Evolutionary conservation across 2,888 invertebrate genomes (phyloP), one percentile per base, ranked within the genome.

Genomic region (Drepana falcataria): DNA sequence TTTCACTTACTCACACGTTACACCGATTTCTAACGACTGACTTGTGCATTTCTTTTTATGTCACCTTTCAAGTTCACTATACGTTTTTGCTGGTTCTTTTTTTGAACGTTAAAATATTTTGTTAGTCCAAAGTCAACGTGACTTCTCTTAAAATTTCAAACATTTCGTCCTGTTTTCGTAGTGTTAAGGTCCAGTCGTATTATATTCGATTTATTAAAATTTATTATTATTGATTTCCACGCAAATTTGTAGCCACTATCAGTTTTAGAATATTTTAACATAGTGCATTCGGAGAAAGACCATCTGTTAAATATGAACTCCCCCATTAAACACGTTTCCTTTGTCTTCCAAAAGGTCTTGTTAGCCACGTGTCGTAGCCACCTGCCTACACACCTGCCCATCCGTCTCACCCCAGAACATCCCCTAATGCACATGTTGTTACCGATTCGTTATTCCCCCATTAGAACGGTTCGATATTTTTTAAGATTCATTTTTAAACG

Each of bases 21-120:
- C 63, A 69, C 74, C 81, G 82, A 83, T 84, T 83, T 84, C 84
- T 83, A 83, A 73, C 73, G 68, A 61, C 40, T 51, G 41, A 40
- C 74, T 63, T 71, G 65, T 67, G 70, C 72, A 76, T 79, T 77
- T 81, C 77, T 82, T 80, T 83, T 77, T 66, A 71, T 75, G 71
- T 73, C 75, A 75, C 73, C 75, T 73, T 68, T 69, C 55, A 62
- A 65, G 69, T 56, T 51, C 47, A 44, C 44, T 44, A 9, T 44
- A 44, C 44, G 3, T 44, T 9, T 9, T 9, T 44, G 6, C 3
- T 9, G 6, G 3, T 7, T 7, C 7, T 4, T 4, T 44, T 44
- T 44, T 2, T 3, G 6, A 44, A 41, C 37, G 48, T 21, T 47
- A 35, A 47, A 47, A 44, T 7, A 3, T 9, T 9, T 44, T 2